A percentile compares a stretch with the other conserved stretches of the same genome.
Evolutionary conservation across 1,140 invertebrate genomes (phyloP).

Genomic region (Drosophila malerkotliana): DNA sequence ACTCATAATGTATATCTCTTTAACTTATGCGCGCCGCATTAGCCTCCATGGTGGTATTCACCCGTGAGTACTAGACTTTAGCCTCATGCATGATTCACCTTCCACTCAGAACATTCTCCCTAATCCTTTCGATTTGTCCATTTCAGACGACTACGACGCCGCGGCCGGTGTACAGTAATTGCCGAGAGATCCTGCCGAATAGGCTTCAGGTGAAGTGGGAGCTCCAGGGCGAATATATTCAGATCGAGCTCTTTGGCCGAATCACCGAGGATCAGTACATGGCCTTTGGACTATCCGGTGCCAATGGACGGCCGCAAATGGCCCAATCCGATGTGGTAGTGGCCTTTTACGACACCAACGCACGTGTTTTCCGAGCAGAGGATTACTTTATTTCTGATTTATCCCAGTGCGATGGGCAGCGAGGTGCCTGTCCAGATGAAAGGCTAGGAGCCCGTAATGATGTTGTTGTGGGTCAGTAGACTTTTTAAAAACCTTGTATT

Average conservation of each 20-base stretch:
- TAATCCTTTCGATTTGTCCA: slow-evolving; percentile 19
- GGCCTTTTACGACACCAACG: slow-evolving; percentile 90
- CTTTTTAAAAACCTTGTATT: not conserved
- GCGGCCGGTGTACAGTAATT: slow-evolving; percentile 87
- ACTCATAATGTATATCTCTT: slow-evolving; percentile 77
- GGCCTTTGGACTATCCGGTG: slow-evolving; percentile 93
- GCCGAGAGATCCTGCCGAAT: slow-evolving; percentile 91
- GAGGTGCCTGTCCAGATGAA: slow-evolving; percentile 93
- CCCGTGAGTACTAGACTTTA: slow-evolving; percentile 89
- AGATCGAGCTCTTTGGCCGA: slow-evolving; percentile 90
- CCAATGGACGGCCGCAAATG: slow-evolving; percentile 88
- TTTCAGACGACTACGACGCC: slow-evolving; percentile 86
- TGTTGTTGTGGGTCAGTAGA: slow-evolving; percentile 86
- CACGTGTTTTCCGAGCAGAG: slow-evolving; percentile 89
- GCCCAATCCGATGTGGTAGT: slow-evolving; percentile 93
- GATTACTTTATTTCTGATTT: slow-evolving; percentile 94
- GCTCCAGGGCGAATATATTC: slow-evolving; percentile 89
- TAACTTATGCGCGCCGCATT: slow-evolving; percentile 74
- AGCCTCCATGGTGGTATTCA: slow-evolving; percentile 95
- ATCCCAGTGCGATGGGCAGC: slow-evolving; percentile 92
- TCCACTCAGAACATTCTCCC: not conserved
- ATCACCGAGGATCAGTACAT: slow-evolving; percentile 94
- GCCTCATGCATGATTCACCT: slow-evolving; percentile 55
- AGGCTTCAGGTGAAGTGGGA: slow-evolving; percentile 93
- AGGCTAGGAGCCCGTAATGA: slow-evolving; percentile 93